Base-by-base conservation (phyloP, 1,140 invertebrate species). In the Sarcophaga peregrina region DNA sequence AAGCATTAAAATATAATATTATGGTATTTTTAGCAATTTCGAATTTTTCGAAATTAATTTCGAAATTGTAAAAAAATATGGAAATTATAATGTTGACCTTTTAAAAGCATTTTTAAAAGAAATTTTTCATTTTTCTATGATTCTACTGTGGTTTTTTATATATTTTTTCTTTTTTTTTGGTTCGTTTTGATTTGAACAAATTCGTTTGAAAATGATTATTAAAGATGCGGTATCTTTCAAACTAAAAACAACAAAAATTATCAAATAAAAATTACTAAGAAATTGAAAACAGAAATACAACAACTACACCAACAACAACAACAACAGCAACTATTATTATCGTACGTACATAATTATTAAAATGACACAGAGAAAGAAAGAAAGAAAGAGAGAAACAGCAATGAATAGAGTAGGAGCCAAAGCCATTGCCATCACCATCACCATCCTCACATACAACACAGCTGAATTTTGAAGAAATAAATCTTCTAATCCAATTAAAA, bases 401-500 rank as follows among this genome's bases (percentile, higher is more conserved):
- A 72, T 72, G 62, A 72, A 25, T 8, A 20, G n/a, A n/a, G 10
- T 25, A 25, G 47, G 5, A 76, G 74, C 74, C 46, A 76, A 13
- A 78, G 75, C 4, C 75, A 13, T 37, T 37, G n/a, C 8, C 75
- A 78, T 48, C 74, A 76, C 47, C 74, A 76, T 48, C n/a, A n/a
- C n/a, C n/a, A n/a, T n/a, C n/a, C n/a, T n/a, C n/a, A n/a, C n/a
- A 76, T 48, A 50, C 46, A 50, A 46, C 37, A 78, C 17, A 78
- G 48, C 52, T 47, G 75, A 78, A 78, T 78, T 17, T 78, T 78
- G 25, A 37, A 78, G 75, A 78, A 78, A 78, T 78, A 78, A 78
- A 78, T 78, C 75, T 78, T 78, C 50, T 78, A 78, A 78, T 78
- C 75, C 75, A 78, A 78, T 78, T 78, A 78, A 78, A 50, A 50